A percentile compares a stretch with the other conserved stretches of the same genome.
phyloP scores from a whole-genome alignment of 2,888 invertebrate species.

The Ormia ochracea region DNA sequence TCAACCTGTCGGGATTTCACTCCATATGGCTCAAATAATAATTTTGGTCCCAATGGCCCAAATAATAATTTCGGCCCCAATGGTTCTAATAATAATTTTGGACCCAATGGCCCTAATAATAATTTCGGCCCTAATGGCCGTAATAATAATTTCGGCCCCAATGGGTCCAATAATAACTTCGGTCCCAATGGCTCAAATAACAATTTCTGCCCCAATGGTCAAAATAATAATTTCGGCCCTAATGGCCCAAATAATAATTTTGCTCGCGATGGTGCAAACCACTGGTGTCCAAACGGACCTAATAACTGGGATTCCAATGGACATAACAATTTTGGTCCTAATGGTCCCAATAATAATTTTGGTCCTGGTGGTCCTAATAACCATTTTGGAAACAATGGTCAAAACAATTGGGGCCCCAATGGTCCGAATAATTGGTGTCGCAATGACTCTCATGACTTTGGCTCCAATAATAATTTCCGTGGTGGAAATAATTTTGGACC shows the following conservation, averaged over 20 bases:
- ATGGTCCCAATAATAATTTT: constrained; percentile 1
- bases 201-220: constrained; percentile 19
- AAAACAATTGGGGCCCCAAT: constrained; percentile 16
- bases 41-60: constrained; percentile 4
- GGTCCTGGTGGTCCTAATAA: constrained; percentile 16
- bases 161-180: neutral
- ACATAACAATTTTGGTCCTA: constrained; percentile 16
- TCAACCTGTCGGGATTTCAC: no score
- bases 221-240: constrained; percentile 45
- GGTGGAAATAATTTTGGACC: constrained; percentile 30
- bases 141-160: constrained; percentile 19
- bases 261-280: constrained; percentile 6
- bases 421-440: constrained; percentile 21
- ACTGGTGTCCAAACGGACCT: neutral
- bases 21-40: no score
- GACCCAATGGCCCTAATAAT: constrained; percentile 38
- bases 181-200: constrained; percentile 23
- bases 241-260: constrained; percentile 22
- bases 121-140: constrained; percentile 25
- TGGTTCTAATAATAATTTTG: constrained; percentile 33
- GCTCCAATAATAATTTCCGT: constrained; percentile 54
- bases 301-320: constrained; percentile 49
- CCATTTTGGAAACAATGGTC: constrained; percentile 39
- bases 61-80: constrained; percentile 10
- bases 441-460: constrained; percentile 32